These are phyloP conservation scores for Colossoma macropomum DNA, from an alignment of 2,113 vertebrate genomes.

Conservation along the genomic window DNA sequence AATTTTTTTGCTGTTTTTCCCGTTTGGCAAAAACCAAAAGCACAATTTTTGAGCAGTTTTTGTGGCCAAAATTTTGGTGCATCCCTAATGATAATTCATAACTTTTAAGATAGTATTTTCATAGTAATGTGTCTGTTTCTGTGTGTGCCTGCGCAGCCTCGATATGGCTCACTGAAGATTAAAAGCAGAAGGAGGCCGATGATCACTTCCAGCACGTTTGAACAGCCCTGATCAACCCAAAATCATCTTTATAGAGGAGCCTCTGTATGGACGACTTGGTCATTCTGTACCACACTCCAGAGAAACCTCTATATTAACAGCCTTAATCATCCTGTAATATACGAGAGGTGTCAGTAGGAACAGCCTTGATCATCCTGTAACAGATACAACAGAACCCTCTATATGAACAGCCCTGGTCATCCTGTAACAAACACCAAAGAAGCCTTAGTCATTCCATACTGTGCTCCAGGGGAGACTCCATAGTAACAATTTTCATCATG, in stretches of 20 bases:
- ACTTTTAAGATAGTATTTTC: not conserved
- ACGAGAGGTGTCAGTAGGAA: not conserved
- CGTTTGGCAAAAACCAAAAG: no score
- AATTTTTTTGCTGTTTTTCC: no score
- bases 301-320: not conserved
- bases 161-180: slow-evolving; percentile 86
- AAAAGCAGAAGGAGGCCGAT: slow-evolving; percentile 83
- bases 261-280: not conserved
- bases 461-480: not conserved
- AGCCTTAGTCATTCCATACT: no score
- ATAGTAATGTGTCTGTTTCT: not conserved
- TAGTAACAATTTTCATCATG: not conserved
- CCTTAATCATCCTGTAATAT: not conserved
- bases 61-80: no score
- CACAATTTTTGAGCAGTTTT: no score
- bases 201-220: slow-evolving; percentile 63
- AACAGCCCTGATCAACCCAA: slow-evolving; percentile 44
- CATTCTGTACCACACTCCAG: not conserved
- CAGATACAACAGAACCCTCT: not conserved
- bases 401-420: not conserved
- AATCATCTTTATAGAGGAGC: not conserved
- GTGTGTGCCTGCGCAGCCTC: slow-evolving; percentile 71
- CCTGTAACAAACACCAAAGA: not conserved
- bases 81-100: no score
- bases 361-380: not conserved